Evolutionary conservation across 2,113 vertebrate genomes (phyloP), one percentile per base, ranked within the genome.

Genomic region (Stictonetta naevosa): DNA sequence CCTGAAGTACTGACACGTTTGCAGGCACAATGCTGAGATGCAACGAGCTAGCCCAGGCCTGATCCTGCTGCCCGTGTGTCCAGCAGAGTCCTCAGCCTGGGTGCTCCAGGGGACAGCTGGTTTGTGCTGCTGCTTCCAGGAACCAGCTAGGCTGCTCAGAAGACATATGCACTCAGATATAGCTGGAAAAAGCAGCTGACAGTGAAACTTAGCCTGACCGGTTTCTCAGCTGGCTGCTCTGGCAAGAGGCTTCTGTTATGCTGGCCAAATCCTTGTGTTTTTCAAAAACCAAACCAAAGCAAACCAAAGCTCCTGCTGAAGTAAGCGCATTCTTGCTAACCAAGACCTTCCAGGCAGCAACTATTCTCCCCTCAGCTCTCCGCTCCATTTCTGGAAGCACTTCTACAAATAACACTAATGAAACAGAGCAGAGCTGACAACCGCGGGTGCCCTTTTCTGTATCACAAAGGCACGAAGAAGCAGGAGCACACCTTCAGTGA

Each of bases 1-100:
- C 19, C 15, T 3, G 20, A 85, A 40, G 40, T 11, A 11, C 29
- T 1, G 2, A 29, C 19, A 34, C 0, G 0, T 20, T 31, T 56
- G 33, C 15, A 38, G 56, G 36, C 29, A 74, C 77, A 81, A 69
- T 66, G 33, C 40, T 83, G 80, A 77, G 58, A 38, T 15, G 44
- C 21, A 76, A 33, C 8, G n/a, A 8, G 22, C 13, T 56, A 58
- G 36, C 16, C 21, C 42, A 40, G 48, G 46, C 28, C n/a, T 52
- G 12, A 66, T 52, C 7, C 59, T 60, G 25, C 11, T n/a, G 44
- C 9, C 53, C 0, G 0, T 5, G 8, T 53, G 53, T 19, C 50
- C 33, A 53, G 28, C n/a, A 23, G 25, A n/a, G 34, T 11, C 63
- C 42, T 81, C 53, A 56, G 22, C 17, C 16, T 9, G 17, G 8